Percentiles rank a stretch among this genome's conserved stretches.
Conservation (phyloP, 2,113 vertebrate genomes). For the Odobenus rosmarus region DNA sequence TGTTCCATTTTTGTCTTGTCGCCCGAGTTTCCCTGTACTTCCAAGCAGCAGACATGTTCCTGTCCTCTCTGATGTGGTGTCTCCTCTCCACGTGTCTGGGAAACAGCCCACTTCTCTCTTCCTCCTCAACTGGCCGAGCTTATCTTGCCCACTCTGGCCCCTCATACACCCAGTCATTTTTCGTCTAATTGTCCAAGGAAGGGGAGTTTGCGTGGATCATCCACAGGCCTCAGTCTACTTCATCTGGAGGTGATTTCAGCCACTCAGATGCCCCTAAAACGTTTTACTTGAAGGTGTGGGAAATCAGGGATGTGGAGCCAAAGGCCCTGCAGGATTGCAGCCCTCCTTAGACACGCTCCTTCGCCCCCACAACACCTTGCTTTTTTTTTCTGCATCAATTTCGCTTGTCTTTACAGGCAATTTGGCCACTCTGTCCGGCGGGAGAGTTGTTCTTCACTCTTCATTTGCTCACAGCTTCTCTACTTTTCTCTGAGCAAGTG, state of each 20-base stretch:
- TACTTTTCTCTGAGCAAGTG: constrained; percentile 57
- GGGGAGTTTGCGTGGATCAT: neutral
- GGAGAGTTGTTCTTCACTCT: neutral
- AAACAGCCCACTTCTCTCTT: neutral
- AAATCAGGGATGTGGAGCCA: neutral
- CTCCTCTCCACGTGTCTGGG: neutral
- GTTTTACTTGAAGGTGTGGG: neutral
- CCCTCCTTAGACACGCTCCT: rapidly evolving
- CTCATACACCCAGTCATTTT: neutral
- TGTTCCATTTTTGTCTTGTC: neutral
- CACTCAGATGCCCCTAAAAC: neutral
- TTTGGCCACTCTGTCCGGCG: constrained; percentile 37
- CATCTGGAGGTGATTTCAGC: neutral
- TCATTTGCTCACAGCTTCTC: constrained; percentile 52
- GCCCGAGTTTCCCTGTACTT: neutral
- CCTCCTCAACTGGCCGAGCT: neutral
- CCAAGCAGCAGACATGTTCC: neutral
- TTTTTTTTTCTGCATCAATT: neutral
- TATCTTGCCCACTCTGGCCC: neutral
- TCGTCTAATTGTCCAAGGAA: neutral
- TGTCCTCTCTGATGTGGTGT: neutral
- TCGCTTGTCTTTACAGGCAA: neutral
- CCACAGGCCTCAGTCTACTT: neutral
- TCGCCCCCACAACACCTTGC: neutral
- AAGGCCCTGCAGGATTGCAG: neutral